phyloP scores from a whole-genome alignment of 1,140 invertebrate species.

The Ceratosolen solmsi region DNA sequence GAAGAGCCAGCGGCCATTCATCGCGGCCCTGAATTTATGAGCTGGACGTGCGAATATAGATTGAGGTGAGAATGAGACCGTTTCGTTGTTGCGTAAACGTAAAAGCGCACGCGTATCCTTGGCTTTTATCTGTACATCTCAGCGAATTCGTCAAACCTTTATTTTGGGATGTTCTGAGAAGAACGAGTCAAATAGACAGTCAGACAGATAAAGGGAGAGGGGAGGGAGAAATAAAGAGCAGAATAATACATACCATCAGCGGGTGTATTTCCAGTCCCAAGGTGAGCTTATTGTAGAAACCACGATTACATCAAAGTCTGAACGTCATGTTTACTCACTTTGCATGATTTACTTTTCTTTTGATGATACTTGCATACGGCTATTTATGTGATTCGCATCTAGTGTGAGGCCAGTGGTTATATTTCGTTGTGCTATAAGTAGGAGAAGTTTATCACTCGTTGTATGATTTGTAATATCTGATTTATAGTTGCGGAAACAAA shows the following conservation, averaged over 20 bases:
- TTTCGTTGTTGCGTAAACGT: conserved; percentile 59
- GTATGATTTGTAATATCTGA: not conserved
- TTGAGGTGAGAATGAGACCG: conserved; percentile 71
- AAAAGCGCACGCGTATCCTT: conserved; percentile 48
- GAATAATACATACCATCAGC: not conserved
- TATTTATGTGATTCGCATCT: conserved; percentile 4
- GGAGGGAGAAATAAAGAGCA: not conserved
- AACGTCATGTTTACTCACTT: not conserved
- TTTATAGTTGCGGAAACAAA: not conserved
- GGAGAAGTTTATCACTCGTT: not conserved
- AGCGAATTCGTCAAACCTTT: conserved; percentile 61
- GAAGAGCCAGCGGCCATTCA: not conserved
- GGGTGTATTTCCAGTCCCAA: conserved; percentile 14
- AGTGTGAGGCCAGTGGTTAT: not conserved
- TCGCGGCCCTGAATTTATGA: conserved; percentile 21
- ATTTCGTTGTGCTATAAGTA: not conserved
- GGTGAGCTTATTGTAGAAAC: conserved; percentile 3
- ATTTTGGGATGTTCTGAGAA: conserved; percentile 23
- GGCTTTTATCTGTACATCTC: conserved; percentile 63
- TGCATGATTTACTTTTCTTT: not conserved
- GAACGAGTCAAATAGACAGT: no score
- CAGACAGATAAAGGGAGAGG: no score
- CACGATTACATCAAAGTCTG: not conserved
- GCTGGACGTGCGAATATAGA: conserved; percentile 70
- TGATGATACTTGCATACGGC: conserved; percentile 10